A percentile compares a stretch with the other conserved stretches of the same genome.
Evolutionary conservation across 1,140 invertebrate genomes (phyloP).

Genomic region (Onthophagus taurus): DNA sequence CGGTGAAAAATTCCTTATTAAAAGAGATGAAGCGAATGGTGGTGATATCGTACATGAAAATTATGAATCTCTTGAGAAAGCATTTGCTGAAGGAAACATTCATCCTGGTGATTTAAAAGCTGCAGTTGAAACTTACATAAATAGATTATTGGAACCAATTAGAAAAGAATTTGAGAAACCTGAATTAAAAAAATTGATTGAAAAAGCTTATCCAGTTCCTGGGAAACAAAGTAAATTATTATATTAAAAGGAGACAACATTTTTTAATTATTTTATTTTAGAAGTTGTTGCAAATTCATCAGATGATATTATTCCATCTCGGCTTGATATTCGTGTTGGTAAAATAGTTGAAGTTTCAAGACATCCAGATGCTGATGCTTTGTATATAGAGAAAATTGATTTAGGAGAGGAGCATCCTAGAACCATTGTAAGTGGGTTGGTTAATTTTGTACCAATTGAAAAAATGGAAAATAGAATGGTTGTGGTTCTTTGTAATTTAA

Average conservation of each 20-base stretch:
- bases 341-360: conserved; percentile 80
- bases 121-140: conserved; percentile 75
- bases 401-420: conserved; percentile 59
- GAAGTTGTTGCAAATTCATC: conserved; percentile 24
- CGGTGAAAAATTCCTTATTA: conserved; percentile 52
- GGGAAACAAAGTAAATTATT: conserved; percentile 45
- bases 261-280: conserved; percentile 8
- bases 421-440: conserved; percentile 82
- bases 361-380: conserved; percentile 90
- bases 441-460: conserved; percentile 79
- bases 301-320: conserved; percentile 58
- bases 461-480: conserved; percentile 80
- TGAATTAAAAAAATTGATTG: conserved; percentile 55
- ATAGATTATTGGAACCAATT: conserved; percentile 82
- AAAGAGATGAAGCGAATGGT: conserved; percentile 53
- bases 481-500: conserved; percentile 87
- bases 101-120: conserved; percentile 92
- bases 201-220: conserved; percentile 73
- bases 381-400: conserved; percentile 93
- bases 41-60: conserved; percentile 64
- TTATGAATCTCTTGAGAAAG: conserved; percentile 68
- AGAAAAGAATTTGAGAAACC: conserved; percentile 75
- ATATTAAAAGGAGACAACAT: not conserved
- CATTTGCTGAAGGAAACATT: conserved; percentile 69
- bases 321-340: conserved; percentile 87